Evolutionary conservation across 2,797 vertebrate species (phyloP).

Genomic region (Helicolenus hilgendorfi): DNA sequence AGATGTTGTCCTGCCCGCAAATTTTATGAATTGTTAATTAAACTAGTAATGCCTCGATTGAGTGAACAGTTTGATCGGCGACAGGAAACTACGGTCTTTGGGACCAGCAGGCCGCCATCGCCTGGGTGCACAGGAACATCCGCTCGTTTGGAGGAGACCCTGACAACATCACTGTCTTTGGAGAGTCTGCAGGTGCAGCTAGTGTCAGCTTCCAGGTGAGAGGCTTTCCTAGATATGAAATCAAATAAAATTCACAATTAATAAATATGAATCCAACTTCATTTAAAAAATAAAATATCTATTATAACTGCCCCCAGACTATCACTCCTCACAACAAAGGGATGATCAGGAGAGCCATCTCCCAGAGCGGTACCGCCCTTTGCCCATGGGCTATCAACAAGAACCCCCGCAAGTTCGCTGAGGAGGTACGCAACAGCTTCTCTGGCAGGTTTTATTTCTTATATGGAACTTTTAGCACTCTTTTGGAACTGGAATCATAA

Average conservation of each 20-base stretch:
- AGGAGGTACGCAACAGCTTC: slow-evolving; percentile 83
- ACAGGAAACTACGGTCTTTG: slow-evolving; percentile 96
- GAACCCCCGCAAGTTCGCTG: slow-evolving; percentile 90
- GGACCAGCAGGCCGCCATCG: slow-evolving; percentile 97
- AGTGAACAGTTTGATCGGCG: not conserved
- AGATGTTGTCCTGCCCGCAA: fast-evolving
- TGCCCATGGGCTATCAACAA: slow-evolving; percentile 93
- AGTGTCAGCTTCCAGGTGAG: slow-evolving; percentile 95
- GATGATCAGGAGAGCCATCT: slow-evolving; percentile 94
- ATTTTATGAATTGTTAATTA: not conserved
- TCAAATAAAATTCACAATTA: not conserved
- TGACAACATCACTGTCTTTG: slow-evolving; percentile 95
- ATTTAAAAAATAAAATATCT: not conserved
- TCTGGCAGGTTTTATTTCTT: not conserved
- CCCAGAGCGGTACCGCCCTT: slow-evolving; percentile 93
- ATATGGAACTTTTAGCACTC: not conserved
- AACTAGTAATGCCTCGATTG: not conserved
- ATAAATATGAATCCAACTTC: not conserved
- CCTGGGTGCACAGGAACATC: slow-evolving; percentile 98
- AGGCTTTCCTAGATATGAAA: not conserved
- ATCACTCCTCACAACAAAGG: slow-evolving; percentile 94
- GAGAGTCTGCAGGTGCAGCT: slow-evolving; percentile 94
- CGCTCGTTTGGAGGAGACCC: slow-evolving; percentile 95
- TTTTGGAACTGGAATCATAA: not conserved
- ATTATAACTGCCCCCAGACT: slow-evolving; percentile 81